phyloP scores from a whole-genome alignment of 2,797 vertebrate genomes.

The Macrochelys suwanniensis region DNA sequence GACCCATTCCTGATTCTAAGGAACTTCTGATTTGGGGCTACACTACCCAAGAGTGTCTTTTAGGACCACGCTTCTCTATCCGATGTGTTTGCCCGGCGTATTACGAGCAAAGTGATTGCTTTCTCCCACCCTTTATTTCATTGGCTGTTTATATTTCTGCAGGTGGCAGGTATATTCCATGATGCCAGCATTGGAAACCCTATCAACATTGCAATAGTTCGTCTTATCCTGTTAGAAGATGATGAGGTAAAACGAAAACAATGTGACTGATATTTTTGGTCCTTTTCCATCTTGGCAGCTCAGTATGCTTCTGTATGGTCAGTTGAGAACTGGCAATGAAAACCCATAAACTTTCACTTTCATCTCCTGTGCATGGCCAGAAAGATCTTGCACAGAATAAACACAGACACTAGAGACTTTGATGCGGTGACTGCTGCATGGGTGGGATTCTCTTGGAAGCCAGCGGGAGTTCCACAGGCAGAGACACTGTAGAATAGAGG shows the following conservation, averaged over 20 bases:
- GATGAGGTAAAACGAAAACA: slow-evolving; percentile 89
- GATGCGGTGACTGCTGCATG: accelerated
- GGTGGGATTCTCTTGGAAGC: not conserved
- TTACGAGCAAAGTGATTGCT: not conserved
- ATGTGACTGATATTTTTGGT: not conserved
- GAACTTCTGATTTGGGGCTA: not conserved
- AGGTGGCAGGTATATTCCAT: slow-evolving; percentile 95
- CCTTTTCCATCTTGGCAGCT: not conserved
- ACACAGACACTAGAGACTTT: accelerated
- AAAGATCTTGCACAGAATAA: accelerated
- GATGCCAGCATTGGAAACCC: slow-evolving; percentile 96
- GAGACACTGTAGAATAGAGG: not conserved
- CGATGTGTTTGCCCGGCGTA: not conserved
- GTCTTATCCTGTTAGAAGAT: slow-evolving; percentile 92
- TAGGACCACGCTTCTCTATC: accelerated
- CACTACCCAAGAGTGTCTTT: not conserved
- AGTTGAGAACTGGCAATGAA: not conserved
- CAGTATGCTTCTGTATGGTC: not conserved
- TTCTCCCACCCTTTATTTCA: accelerated
- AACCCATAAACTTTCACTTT: not conserved
- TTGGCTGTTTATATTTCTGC: not conserved
- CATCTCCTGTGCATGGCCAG: accelerated
- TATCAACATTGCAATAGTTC: slow-evolving; percentile 94
- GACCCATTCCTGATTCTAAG: not conserved
- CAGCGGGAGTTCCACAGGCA: accelerated